A percentile compares a stretch with the other conserved stretches of the same genome.
phyloP scores from a whole-genome alignment of 2,797 vertebrate genomes.

The Takifugu ocellatus region DNA sequence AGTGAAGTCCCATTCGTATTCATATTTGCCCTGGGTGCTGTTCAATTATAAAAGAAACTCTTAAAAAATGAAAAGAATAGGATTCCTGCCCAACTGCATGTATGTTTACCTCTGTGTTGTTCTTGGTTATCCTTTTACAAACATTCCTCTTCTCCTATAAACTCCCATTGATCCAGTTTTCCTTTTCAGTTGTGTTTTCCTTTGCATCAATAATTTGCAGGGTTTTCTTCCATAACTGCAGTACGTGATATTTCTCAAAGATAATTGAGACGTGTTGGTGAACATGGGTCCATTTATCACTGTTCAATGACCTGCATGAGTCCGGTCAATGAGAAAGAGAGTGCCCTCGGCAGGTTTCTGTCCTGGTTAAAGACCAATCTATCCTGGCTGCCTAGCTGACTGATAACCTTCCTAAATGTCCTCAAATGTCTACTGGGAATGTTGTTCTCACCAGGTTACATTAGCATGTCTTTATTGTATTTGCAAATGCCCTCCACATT shows the following conservation, averaged over 20 bases:
- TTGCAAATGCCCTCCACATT: neutral
- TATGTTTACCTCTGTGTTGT: slow-evolving; percentile 17
- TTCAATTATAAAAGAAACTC: neutral
- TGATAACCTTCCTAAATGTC: slow-evolving; percentile 35
- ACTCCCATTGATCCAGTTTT: slow-evolving; percentile 15
- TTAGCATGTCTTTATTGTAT: neutral
- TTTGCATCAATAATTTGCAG: slow-evolving; percentile 61
- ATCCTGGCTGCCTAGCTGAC: slow-evolving; percentile 25
- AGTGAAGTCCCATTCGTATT: neutral
- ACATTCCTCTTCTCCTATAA: slow-evolving; percentile 14
- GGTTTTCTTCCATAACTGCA: slow-evolving; percentile 25
- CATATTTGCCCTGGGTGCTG: neutral
- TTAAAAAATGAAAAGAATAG: neutral
- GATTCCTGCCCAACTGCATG: neutral
- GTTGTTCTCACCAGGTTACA: neutral
- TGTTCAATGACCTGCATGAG: slow-evolving; percentile 27
- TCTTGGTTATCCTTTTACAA: slow-evolving; percentile 36
- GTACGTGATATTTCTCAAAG: slow-evolving; percentile 8
- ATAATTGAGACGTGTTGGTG: slow-evolving; percentile 25
- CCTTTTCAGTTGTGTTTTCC: slow-evolving; percentile 46
- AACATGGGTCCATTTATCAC: slow-evolving; percentile 19
- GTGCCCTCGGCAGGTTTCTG: slow-evolving; percentile 27
- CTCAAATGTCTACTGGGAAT: slow-evolving; percentile 11
- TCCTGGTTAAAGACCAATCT: slow-evolving; percentile 41
- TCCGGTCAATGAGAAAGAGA: slow-evolving; percentile 20